phyloP scores from a whole-genome alignment of 2,888 invertebrate genomes.

The Litoditis marina region DNA sequence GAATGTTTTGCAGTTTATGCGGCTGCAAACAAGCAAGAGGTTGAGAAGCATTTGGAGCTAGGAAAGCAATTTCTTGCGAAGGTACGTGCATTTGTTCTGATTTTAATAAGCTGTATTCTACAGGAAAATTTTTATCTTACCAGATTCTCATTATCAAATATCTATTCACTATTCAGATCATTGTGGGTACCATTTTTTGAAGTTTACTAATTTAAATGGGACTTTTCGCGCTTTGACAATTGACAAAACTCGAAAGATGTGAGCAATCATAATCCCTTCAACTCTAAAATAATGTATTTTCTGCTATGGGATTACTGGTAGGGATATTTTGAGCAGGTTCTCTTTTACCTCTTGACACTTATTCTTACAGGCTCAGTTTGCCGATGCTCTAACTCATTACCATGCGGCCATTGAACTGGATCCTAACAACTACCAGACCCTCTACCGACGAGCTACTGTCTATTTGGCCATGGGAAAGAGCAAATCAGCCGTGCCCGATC shows the following conservation, averaged over 20 bases:
- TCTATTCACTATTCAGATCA: not conserved
- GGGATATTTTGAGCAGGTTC: not conserved
- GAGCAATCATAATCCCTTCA: too few species aligned
- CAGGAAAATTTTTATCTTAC: not conserved
- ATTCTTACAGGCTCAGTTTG: constrained; percentile 74
- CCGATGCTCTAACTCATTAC: constrained; percentile 93
- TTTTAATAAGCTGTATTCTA: not conserved
- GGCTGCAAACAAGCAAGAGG: constrained; percentile 67
- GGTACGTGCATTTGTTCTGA: constrained; percentile 22
- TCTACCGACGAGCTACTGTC: constrained; percentile 71
- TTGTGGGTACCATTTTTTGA: too few species aligned
- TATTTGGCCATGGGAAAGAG: constrained; percentile 49
- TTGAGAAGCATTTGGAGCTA: constrained; percentile 87
- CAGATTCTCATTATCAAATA: not conserved
- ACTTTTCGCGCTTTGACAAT: too few species aligned
- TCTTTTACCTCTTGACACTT: not conserved
- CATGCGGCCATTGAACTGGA: constrained; percentile 97
- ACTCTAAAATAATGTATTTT: not conserved
- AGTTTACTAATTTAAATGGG: too few species aligned
- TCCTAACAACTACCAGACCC: constrained; percentile 88
- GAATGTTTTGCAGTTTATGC: constrained; percentile 23
- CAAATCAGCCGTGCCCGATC: constrained; percentile 82
- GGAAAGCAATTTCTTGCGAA: constrained; percentile 86
- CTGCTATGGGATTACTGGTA: too few species aligned
- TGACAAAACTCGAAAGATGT: too few species aligned